Evolutionary conservation across 2,113 vertebrate genomes (phyloP).

Genomic region (Ia io): DNA sequence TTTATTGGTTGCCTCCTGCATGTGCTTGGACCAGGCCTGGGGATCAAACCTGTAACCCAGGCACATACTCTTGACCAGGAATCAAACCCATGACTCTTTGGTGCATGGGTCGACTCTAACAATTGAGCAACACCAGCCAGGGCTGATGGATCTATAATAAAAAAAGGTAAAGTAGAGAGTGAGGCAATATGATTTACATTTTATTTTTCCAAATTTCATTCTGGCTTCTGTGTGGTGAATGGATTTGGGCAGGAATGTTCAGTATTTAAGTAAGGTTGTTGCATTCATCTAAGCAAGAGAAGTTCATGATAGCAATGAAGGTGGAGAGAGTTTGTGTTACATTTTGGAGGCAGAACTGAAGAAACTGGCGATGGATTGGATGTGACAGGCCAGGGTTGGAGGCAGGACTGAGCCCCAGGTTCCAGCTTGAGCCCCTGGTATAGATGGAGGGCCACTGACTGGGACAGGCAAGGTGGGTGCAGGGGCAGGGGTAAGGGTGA

Average conservation of each 20-base stretch:
- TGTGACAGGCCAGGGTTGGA: neutral
- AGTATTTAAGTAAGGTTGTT: neutral
- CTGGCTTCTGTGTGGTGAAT: neutral
- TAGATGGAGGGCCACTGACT: neutral
- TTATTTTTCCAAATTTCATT: neutral
- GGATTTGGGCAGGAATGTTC: neutral
- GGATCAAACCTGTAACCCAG: too few relatives aligned
- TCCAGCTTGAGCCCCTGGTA: neutral
- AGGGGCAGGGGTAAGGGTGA: neutral
- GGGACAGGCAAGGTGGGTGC: neutral
- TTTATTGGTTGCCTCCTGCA: too few relatives aligned
- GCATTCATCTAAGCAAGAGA: neutral
- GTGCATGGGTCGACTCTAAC: too few relatives aligned
- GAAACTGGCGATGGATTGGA: neutral
- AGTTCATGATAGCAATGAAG: accelerated
- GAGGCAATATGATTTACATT: neutral
- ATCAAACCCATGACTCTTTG: too few relatives aligned
- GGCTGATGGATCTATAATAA: neutral
- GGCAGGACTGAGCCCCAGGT: neutral
- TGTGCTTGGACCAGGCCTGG: too few relatives aligned
- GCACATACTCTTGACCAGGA: too few relatives aligned
- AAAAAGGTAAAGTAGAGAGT: neutral
- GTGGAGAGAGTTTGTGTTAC: neutral
- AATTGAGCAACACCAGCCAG: too few relatives aligned
- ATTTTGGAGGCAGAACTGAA: neutral